phyloP scores from a whole-genome alignment of 1,140 invertebrate genomes.

The Melipona quadrifasciata region DNA sequence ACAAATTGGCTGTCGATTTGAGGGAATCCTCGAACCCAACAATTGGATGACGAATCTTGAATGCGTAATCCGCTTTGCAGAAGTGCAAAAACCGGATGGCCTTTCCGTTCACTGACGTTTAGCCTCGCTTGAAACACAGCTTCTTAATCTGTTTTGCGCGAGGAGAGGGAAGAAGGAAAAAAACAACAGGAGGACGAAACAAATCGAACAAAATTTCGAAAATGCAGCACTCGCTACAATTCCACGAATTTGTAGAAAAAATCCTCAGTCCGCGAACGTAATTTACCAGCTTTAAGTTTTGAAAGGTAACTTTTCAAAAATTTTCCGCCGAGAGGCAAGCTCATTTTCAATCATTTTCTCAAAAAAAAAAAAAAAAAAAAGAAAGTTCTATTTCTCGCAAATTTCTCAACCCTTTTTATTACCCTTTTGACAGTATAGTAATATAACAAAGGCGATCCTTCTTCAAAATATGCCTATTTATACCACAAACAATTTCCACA shows the following conservation, averaged over 20 bases:
- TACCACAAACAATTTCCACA: no score
- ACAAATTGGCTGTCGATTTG: slow-evolving; percentile 44
- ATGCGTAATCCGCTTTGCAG: slow-evolving; percentile 34
- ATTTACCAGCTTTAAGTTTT: no score
- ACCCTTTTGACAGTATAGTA: neutral
- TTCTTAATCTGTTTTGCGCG: neutral
- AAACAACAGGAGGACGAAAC: neutral
- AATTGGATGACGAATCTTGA: slow-evolving; percentile 18
- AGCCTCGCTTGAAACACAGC: neutral
- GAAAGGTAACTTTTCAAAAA: no score
- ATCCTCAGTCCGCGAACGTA: no score
- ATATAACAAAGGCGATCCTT: neutral
- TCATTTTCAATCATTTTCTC: no score
- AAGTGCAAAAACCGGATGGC: slow-evolving; percentile 23
- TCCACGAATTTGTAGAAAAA: no score
- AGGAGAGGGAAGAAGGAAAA: neutral
- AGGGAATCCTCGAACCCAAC: slow-evolving; percentile 26
- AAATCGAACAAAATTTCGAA: no score
- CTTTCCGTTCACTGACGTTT: neutral
- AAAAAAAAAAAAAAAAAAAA: no score
- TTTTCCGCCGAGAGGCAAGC: no score
- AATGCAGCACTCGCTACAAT: no score
- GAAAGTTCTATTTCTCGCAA: neutral
- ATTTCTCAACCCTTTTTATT: neutral
- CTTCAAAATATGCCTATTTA: no score